Percentiles rank a stretch among this genome's conserved stretches.
phyloP scores from a whole-genome alignment of 2,113 vertebrate species.

The Mirounga angustirostris region DNA sequence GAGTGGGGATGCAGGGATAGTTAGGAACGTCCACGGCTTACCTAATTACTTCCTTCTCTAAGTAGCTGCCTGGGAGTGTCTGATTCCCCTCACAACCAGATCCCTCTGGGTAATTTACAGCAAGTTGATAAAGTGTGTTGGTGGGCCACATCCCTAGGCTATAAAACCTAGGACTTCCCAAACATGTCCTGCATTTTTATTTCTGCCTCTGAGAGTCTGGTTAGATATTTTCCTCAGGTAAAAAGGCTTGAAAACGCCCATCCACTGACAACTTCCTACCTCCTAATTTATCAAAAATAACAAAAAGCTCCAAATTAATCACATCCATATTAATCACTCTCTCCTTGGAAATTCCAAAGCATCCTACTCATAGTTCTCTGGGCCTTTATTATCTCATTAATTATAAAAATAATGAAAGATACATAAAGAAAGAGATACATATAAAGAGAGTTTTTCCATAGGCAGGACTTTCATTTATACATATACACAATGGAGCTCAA shows the following conservation, averaged over 20 bases:
- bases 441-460: not conserved
- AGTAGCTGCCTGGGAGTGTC: not conserved
- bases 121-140: not conserved
- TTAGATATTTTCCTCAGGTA: not conserved
- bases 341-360: conserved; percentile 40
- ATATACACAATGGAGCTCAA: not conserved
- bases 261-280: not conserved
- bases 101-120: not conserved
- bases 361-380: not conserved
- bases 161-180: not conserved
- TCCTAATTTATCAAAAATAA: not conserved
- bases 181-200: not conserved
- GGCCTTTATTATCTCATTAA: not conserved
- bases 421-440: not conserved
- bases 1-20: too few species aligned
- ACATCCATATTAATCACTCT: not conserved
- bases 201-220: not conserved
- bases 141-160: not conserved
- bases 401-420: not conserved
- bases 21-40: not conserved
- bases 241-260: not conserved
- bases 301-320: not conserved
- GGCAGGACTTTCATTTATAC: not conserved
- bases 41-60: not conserved
- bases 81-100: not conserved